phyloP scores from a whole-genome alignment of 1,140 invertebrate genomes.

The Bacillus rossius region DNA sequence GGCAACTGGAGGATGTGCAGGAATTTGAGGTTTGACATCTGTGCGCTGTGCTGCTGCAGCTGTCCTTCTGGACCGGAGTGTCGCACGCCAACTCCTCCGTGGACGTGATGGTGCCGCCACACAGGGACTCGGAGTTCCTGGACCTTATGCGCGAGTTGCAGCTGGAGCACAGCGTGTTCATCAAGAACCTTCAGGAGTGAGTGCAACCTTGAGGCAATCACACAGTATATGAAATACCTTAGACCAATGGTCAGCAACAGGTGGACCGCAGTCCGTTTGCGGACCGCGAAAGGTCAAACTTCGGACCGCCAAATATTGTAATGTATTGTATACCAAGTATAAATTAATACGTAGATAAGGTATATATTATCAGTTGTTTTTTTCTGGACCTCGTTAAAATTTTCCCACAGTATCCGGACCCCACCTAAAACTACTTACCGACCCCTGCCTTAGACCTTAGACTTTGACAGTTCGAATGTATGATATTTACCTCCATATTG shows the following conservation, averaged over 20 bases:
- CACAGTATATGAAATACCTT: not conserved
- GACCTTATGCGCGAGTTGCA: conserved; percentile 15
- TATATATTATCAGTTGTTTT: too few relatives aligned
- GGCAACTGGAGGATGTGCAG: too few relatives aligned
- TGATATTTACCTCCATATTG: not conserved
- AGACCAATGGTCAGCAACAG: too few relatives aligned
- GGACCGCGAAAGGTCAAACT: too few relatives aligned
- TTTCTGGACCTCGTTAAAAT: too few relatives aligned
- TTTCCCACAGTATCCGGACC: too few relatives aligned
- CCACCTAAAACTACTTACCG: too few relatives aligned
- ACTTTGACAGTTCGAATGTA: not conserved
- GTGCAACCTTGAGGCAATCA: not conserved
- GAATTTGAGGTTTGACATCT: not conserved
- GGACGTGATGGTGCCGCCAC: conserved; percentile 39
- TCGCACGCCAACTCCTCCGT: conserved; percentile 10
- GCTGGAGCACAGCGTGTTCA: conserved; percentile 30
- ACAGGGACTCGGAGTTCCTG: conserved; percentile 24
- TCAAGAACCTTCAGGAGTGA: conserved; percentile 37
- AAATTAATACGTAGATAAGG: too few relatives aligned
- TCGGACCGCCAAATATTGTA: too few relatives aligned
- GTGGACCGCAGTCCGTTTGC: too few relatives aligned
- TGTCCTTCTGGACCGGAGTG: conserved; percentile 3
- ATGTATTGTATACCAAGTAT: too few relatives aligned
- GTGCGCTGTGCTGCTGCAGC: not conserved
- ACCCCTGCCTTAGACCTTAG: not conserved